Evolutionary conservation across 1,140 invertebrate genomes (phyloP).

Genomic region (Drosophila oshimai): DNA sequence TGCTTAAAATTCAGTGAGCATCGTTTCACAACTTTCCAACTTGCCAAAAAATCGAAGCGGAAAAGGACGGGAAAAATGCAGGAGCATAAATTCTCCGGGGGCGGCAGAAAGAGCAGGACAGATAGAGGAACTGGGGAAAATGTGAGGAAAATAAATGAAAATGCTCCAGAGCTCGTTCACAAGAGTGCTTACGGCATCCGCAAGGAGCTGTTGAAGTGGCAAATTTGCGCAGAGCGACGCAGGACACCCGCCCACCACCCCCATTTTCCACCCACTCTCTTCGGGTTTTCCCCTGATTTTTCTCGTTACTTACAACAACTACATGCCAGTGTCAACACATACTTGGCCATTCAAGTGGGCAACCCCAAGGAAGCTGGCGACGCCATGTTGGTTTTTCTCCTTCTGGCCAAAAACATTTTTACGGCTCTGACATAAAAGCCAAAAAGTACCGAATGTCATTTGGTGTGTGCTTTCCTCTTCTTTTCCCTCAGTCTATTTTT

Average conservation of each 20-base stretch:
- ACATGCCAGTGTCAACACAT: slow-evolving; percentile 82
- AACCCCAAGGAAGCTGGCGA: slow-evolving; percentile 45
- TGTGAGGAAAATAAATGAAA: slow-evolving; percentile 81
- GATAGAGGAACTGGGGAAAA: slow-evolving; percentile 38
- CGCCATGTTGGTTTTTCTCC: slow-evolving; percentile 69
- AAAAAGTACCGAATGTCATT: slow-evolving; percentile 59
- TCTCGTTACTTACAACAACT: slow-evolving; percentile 82
- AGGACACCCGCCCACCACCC: slow-evolving; percentile 19
- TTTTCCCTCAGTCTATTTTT: slow-evolving; percentile 2
- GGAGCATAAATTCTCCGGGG: slow-evolving; percentile 60
- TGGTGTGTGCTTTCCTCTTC: background rate
- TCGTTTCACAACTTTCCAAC: slow-evolving; percentile 82
- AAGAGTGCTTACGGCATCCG: slow-evolving; percentile 82
- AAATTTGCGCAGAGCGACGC: slow-evolving; percentile 82
- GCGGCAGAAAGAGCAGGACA: background rate
- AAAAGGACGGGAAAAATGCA: slow-evolving; percentile 40
- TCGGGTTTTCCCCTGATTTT: background rate
- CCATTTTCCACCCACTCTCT: background rate
- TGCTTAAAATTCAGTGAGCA: slow-evolving; percentile 82
- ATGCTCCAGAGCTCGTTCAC: slow-evolving; percentile 82
- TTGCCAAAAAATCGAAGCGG: slow-evolving; percentile 76
- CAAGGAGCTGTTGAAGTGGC: slow-evolving; percentile 83
- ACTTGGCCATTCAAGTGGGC: slow-evolving; percentile 81
- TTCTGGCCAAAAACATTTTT: slow-evolving; percentile 43
- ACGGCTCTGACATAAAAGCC: slow-evolving; percentile 68